Evolutionary conservation across 2,113 vertebrate genomes (phyloP).

Genomic region (Amia ocellicauda): DNA sequence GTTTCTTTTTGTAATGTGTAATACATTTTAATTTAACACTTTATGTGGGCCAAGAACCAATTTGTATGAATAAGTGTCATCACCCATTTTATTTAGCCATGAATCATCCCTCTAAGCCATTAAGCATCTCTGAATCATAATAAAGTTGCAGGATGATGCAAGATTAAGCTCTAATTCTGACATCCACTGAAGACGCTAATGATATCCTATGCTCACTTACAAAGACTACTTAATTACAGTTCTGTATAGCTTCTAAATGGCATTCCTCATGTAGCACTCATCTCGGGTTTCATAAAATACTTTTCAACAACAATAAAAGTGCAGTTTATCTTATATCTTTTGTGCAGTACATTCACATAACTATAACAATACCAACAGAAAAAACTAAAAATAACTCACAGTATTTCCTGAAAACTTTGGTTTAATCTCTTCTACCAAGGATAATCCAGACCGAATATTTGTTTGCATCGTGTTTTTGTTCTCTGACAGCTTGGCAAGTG

Average conservation of each 20-base stretch:
- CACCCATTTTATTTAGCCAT: conserved; percentile 1
- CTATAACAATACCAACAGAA: too few species aligned
- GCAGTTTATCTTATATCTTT: too few species aligned
- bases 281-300: not conserved
- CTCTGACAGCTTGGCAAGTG: too few species aligned
- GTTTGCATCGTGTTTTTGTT: too few species aligned
- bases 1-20: not conserved
- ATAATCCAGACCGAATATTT: too few species aligned
- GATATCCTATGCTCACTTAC: not conserved
- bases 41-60: not conserved
- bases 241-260: not conserved
- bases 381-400: too few species aligned
- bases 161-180: not conserved
- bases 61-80: conserved; percentile 3
- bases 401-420: too few species aligned
- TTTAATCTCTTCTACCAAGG: too few species aligned
- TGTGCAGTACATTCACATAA: too few species aligned
- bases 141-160: not conserved
- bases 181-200: conserved; percentile 3
- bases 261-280: not conserved
- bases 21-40: conserved; percentile 1
- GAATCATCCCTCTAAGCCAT: conserved; percentile 2
- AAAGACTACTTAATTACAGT: not conserved
- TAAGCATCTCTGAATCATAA: conserved; percentile 11
- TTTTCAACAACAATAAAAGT: too few species aligned